phyloP scores from a whole-genome alignment of 1,140 invertebrate genomes.

The Wiebesia pumilae region DNA sequence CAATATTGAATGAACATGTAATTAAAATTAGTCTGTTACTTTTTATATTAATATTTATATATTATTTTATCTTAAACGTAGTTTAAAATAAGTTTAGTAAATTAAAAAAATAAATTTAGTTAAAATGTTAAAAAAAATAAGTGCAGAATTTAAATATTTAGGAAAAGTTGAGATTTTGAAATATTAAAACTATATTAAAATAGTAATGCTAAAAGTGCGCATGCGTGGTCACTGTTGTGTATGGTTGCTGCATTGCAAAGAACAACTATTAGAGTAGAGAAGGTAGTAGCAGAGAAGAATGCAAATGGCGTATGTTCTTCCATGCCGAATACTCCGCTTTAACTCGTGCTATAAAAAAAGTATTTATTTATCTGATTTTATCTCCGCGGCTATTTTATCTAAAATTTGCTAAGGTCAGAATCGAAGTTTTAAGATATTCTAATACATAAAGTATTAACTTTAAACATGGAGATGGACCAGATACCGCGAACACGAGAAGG shows the following conservation, averaged over 20 bases:
- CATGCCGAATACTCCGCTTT: slow-evolving; percentile 42
- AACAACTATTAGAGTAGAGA: neutral
- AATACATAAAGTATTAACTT: neutral
- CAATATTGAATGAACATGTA: neutral
- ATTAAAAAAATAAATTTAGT: no score
- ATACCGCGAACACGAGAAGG: slow-evolving; percentile 87
- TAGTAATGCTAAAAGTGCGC: neutral
- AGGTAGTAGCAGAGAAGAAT: neutral
- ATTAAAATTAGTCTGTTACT: no score
- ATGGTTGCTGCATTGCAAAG: neutral
- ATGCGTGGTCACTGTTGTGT: neutral
- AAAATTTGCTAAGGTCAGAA: neutral
- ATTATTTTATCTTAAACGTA: no score
- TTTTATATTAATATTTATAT: no score
- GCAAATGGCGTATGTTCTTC: slow-evolving; percentile 48
- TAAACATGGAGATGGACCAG: slow-evolving; percentile 65
- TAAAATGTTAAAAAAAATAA: no score
- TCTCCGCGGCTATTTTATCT: neutral
- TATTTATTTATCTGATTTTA: neutral
- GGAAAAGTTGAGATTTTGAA: no score
- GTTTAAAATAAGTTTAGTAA: no score
- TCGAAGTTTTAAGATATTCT: neutral
- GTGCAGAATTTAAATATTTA: no score
- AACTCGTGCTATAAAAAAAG: neutral
- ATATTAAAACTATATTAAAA: neutral